Evolutionary conservation across 2,888 invertebrate species (phyloP), one percentile per base, ranked within the genome.

Genomic region (Electrophaes corylata): DNA sequence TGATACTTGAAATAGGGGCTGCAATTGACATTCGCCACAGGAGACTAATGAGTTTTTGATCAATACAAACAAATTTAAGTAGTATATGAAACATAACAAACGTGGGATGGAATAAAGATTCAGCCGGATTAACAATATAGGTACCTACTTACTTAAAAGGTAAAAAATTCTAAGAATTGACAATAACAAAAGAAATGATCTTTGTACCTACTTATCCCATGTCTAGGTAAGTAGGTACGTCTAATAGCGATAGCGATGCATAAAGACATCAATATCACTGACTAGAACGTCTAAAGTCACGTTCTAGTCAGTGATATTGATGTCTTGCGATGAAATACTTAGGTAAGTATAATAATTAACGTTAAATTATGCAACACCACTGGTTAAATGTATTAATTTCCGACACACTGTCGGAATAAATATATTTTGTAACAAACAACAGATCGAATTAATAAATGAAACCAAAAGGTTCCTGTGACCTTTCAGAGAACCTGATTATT

Each of bases 1-100:
- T 41, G 19, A 23, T 44, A 29, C 45, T 23, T 23, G 33, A n/a
- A n/a, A n/a, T n/a, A n/a, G n/a, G 19, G 40, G 20, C 20, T 56
- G 49, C 56, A 60, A 48, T 56, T 60, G 56, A 60, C 40, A 39
- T 48, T 39, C 52, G 26, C 52, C 44, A 19, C 44, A 26, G 57
- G 45, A 23, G 57, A 40, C 31, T 50, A 35, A 60, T 59, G 46
- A 41, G 26, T 44, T 45, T 26, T 39, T 45, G 54, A 51, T 55
- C 40, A 54, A 49, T 40, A 46, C 23, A 46, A 48, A 49, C 45
- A 54, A 40, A 40, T 29, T 41, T 29, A 29, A n/a, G n/a, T n/a
- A n/a, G n/a, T n/a, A n/a, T n/a, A 16, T 43, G 31, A 29, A 46
- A 20, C 18, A 1, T 29, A 26, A 6, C 5, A n/a, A 40, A 41